These are phyloP conservation scores for Indicator maculatus DNA, from an alignment of 2,113 vertebrate genomes.

Conservation along the genomic window DNA sequence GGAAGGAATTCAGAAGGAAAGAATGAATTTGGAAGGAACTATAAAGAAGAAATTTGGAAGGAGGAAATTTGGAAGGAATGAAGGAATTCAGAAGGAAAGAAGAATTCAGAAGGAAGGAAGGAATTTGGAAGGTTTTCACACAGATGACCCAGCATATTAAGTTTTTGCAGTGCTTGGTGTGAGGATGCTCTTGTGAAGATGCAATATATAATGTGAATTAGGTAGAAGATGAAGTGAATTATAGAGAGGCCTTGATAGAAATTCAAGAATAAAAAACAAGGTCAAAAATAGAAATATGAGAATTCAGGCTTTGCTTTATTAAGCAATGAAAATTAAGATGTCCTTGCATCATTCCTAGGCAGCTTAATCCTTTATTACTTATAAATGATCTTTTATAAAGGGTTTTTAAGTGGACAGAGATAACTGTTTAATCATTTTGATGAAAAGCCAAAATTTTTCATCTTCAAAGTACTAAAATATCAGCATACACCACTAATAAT, in stretches of 20 bases:
- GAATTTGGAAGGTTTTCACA: neutral
- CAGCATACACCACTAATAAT: slow-evolving; percentile 20
- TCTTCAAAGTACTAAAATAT: slow-evolving; percentile 39
- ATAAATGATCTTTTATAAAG: slow-evolving; percentile 29
- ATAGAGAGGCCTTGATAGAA: neutral
- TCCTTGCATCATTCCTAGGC: neutral
- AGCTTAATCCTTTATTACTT: slow-evolving; percentile 43
- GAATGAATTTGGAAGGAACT: neutral
- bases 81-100: no score
- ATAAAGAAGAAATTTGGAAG: no score
- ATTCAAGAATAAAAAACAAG: neutral
- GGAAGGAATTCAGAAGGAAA: no score
- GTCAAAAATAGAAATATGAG: neutral
- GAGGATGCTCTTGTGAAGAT: neutral
- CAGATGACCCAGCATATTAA: slow-evolving; percentile 14
- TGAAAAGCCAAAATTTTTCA: slow-evolving; percentile 55
- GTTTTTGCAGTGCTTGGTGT: neutral
- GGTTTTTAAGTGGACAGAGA: slow-evolving; percentile 43
- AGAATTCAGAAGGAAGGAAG: neutral
- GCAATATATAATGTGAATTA: slow-evolving; percentile 18
- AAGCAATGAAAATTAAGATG: neutral
- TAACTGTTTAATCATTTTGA: slow-evolving; percentile 57
- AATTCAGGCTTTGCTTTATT: neutral
- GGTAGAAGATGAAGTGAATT: neutral
- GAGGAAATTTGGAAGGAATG: no score